Base-by-base conservation (phyloP, 1,140 invertebrate genomes). In the Aporrectodea caliginosa region DNA sequence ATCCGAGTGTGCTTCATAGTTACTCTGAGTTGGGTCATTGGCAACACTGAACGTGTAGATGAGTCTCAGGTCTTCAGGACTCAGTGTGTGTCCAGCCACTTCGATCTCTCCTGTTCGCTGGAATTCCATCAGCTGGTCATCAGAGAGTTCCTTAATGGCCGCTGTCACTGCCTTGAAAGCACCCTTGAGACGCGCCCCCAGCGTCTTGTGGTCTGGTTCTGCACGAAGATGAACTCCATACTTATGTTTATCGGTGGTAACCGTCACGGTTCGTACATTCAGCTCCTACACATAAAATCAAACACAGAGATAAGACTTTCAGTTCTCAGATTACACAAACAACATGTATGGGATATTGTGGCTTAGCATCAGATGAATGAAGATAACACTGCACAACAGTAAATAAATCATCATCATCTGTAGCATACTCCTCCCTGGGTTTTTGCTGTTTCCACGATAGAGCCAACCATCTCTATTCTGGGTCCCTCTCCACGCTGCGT, bases 171-270 rank as follows among this genome's bases (percentile, higher is more conserved):
- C 90, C 89, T 98, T 98, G 82, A 98, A 96, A 81, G 94, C 93
- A 0, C 92, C 92, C 88, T 81, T 75, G 43, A 86, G 80, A 78
- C 85, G 84, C 27, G 92, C 90, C 1, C 97, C 98, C 0, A 99
- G 90, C 1, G 90, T 89, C 88, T 93, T 93, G 84, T 95, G 94
- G 89, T 99, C 95, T 0, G 97, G 95, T 85, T 99, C 96, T 1
- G 96, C 97, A 85, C 92, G 91, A 31, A 99, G 87, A n/a, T 91
- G 92, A 27, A 99, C 95, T 16, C 96, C 95, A 89, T 97, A 99
- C 81, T 93, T 94, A 75, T 93, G 90, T 88, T 99, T 99, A 84
- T 99, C 94, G 16, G 92, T 93, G 16, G 95, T 97, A 0, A 95
- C 90, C 0, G 93, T 94, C n/a, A 99, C 86, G 83, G 92, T 92